phyloP scores from a whole-genome alignment of 2,113 vertebrate species.

The Burhinus oedicnemus region DNA sequence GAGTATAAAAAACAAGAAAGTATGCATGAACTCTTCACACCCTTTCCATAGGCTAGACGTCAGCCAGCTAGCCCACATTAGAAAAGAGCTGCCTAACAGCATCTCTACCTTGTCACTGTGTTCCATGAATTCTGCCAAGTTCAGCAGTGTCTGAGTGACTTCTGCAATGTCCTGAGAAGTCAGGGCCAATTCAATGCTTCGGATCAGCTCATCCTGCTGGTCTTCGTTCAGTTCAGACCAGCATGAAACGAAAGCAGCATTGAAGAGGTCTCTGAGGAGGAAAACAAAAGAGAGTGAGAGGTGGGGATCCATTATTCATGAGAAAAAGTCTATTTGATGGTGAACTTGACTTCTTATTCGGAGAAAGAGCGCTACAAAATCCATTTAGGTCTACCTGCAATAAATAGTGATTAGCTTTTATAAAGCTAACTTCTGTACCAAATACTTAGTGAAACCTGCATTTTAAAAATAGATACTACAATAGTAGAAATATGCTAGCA shows the following conservation, averaged over 20 bases:
- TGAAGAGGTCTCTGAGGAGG: conserved; percentile 90
- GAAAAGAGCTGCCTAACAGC: not conserved
- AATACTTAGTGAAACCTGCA: not conserved
- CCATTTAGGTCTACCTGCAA: not conserved
- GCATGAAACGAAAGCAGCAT: conserved; percentile 97
- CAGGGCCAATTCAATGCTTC: conserved; percentile 94
- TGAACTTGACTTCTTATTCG: not conserved
- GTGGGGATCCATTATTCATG: not conserved
- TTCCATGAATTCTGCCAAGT: conserved; percentile 99
- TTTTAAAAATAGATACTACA: not conserved
- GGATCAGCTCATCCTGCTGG: conserved; percentile 97
- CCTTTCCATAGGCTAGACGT: not conserved
- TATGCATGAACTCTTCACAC: accelerated
- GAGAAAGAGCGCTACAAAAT: not conserved
- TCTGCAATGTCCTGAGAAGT: conserved; percentile 98
- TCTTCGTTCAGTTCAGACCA: conserved; percentile 98
- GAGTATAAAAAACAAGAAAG: not conserved
- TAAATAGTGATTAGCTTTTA: not conserved
- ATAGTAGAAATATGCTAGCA: not conserved
- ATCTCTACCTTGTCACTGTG: conserved; percentile 95
- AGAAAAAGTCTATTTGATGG: not conserved
- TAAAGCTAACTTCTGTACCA: not conserved
- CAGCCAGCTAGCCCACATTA: not conserved
- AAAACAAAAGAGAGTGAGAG: not conserved
- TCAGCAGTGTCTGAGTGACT: conserved; percentile 96